Base-by-base conservation (phyloP, 2,888 invertebrate genomes). In the Sclerodermus sp. region DNA sequence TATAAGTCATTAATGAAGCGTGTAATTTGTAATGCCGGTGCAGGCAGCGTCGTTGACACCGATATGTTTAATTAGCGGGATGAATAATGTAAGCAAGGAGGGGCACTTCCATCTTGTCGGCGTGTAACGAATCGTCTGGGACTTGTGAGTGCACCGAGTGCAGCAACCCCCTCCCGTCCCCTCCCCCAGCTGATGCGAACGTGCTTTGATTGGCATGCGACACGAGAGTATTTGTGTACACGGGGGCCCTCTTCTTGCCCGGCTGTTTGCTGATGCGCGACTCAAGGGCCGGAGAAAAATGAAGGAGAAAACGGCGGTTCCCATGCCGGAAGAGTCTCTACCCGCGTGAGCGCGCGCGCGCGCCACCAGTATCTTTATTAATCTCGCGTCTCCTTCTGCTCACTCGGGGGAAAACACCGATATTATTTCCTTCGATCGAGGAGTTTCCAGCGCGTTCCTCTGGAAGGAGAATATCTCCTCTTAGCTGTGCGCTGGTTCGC, bases 141-240 rank as follows among this genome's bases (percentile, higher is more conserved):
- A 57, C 47, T 37, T 53, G 55, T 47, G 58, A 57, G 55, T 49
- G 57, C 60, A 55, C 54, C 51, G 57, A 23, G 23, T 23, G 23
- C 58, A 41, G 53, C 47, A 54, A 55, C 51, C 34, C 49, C 48
- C 55, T 53, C 51, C 53, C 48, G 49, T 41, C 41, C 51, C 45
- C 44, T 53, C 51, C 49, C 58, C 58, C 57, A 53, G 55, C 57
- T 50, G 58, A 59, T 57, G 64, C 58, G 58, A 59, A 55, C 51
- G 51, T 55, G 55, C 51, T 63, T 69, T 73, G 74, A 75, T 74
- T 75, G 74, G 71, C 75, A 73, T 69, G 69, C 70, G 71, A 73
- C 71, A 70, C 66, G 65, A 61, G 68, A 66, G 69, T 70, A 68
- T 68, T 71, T 68, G 70, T 71, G 67, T 66, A 73, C 64, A 66